These are phyloP conservation scores for Scarus forsteni DNA, from an alignment of 2,797 vertebrate genomes.

Conservation along the genomic window DNA sequence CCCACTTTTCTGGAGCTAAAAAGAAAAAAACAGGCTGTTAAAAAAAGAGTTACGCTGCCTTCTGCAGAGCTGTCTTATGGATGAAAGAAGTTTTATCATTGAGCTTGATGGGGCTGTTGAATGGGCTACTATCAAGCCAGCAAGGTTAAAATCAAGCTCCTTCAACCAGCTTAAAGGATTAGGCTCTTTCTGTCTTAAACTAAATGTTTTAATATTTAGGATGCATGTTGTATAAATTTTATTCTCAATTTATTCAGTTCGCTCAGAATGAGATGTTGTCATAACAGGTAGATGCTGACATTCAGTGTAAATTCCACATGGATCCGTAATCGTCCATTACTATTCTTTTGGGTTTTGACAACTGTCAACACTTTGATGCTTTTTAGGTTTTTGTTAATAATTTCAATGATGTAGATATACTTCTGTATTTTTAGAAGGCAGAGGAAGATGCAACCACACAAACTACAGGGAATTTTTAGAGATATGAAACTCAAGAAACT, in stretches of 20 bases:
- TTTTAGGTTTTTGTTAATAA: too few species aligned
- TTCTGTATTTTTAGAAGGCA: too few species aligned
- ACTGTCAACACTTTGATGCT: too few species aligned
- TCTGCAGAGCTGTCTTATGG: background rate
- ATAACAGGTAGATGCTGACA: background rate
- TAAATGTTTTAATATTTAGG: too few species aligned
- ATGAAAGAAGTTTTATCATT: background rate
- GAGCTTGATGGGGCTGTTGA: background rate
- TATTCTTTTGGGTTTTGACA: background rate
- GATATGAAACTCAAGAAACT: too few species aligned
- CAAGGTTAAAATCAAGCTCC: background rate
- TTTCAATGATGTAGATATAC: too few species aligned
- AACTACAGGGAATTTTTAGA: too few species aligned
- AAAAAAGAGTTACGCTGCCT: background rate
- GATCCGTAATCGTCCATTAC: background rate
- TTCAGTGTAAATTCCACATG: background rate
- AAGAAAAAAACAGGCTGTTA: conserved; percentile 1
- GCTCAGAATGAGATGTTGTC: too few species aligned
- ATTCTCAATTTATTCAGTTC: too few species aligned
- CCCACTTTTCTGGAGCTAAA: conserved; percentile 86
- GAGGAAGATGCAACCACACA: too few species aligned
- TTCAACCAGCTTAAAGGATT: background rate
- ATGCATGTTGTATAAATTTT: too few species aligned
- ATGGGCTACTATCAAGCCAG: background rate
- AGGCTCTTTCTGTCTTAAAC: too few species aligned